These are phyloP conservation scores for Alectoris magna DNA, from an alignment of 2,797 vertebrate genomes.

Conservation along the genomic window DNA sequence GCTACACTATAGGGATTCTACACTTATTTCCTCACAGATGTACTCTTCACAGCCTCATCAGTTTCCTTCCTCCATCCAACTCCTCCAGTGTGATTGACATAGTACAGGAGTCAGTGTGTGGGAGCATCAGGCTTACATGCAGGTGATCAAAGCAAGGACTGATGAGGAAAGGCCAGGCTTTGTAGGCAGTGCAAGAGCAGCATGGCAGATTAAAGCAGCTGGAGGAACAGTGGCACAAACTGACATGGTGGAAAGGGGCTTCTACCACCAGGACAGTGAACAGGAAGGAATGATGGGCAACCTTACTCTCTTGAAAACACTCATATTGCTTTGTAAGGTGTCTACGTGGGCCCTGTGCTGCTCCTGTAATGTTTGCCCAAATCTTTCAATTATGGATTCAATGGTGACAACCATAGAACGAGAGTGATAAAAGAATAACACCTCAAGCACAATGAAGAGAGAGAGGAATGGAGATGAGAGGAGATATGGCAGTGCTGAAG, in stretches of 20 bases:
- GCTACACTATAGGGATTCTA: not conserved
- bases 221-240: not conserved
- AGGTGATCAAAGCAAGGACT: not conserved
- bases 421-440: not conserved
- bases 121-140: not conserved
- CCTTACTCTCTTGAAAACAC: not conserved
- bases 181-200: accelerated
- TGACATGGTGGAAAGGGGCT: not conserved
- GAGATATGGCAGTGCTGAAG: not conserved
- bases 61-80: not conserved
- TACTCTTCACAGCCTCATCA: not conserved
- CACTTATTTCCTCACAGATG: not conserved
- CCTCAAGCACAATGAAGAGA: not conserved
- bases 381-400: not conserved
- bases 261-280: not conserved
- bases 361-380: not conserved
- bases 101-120: accelerated
- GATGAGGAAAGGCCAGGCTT: not conserved
- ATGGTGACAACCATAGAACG: not conserved
- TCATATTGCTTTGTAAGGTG: not conserved
- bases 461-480: not conserved
- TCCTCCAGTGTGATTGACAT: not conserved
- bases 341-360: not conserved
- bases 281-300: not conserved
- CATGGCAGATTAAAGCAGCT: accelerated